These are phyloP conservation scores for Pseudeuparius sepicola DNA, from an alignment of 2,888 invertebrate species.

Conservation along the genomic window DNA sequence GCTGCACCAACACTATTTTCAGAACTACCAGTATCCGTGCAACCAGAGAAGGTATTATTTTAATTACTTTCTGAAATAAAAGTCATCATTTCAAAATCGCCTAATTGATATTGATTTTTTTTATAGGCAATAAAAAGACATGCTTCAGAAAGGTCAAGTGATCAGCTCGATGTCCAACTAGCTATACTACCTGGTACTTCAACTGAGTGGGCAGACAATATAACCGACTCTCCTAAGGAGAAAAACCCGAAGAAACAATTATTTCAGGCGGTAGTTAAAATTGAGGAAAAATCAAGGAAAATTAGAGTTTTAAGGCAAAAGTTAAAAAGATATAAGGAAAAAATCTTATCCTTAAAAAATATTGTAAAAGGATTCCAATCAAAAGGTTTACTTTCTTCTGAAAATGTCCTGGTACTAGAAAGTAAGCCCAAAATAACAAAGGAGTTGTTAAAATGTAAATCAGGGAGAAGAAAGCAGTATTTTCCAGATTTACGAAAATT, in stretches of 20 bases:
- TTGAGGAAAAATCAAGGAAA: no score
- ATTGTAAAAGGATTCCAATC: constrained; percentile 9
- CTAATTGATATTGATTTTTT: constrained; percentile 2
- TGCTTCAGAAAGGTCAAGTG: neutral
- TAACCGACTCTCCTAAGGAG: no score
- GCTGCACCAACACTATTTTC: constrained; percentile 9
- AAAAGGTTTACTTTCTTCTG: constrained; percentile 11
- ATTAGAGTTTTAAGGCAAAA: constrained; percentile 9
- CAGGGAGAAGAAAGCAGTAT: constrained; percentile 14
- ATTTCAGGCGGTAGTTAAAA: constrained; percentile 3
- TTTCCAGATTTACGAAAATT: no score
- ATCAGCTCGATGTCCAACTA: constrained; percentile 1
- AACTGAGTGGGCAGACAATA: constrained; percentile 1
- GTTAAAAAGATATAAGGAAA: constrained; percentile 13
- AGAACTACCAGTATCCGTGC: constrained; percentile 9
- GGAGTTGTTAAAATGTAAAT: constrained; percentile 12
- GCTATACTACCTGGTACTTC: constrained; percentile 3
- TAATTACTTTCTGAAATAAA: no score
- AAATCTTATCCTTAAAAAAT: constrained; percentile 10
- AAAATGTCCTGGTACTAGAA: constrained; percentile 9
- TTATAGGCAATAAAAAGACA: constrained; percentile 4
- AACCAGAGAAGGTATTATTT: constrained; percentile 3
- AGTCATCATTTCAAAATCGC: no score
- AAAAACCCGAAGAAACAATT: constrained; percentile 5
- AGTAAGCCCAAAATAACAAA: constrained; percentile 8